phyloP scores from a whole-genome alignment of 2,113 vertebrate genomes.

The Tupaia tana region DNA sequence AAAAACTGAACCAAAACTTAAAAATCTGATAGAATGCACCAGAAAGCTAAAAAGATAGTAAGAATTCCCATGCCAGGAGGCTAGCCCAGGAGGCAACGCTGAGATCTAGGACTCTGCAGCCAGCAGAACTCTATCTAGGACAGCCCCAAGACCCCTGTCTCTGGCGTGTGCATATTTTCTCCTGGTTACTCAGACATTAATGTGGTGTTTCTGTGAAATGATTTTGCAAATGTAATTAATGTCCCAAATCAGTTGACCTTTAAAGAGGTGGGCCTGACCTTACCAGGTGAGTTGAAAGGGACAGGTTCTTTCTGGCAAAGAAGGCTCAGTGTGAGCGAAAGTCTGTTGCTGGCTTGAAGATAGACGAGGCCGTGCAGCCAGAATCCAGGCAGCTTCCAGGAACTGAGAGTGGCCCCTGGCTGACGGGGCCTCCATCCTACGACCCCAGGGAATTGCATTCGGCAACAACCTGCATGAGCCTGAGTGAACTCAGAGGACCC shows the following conservation, averaged over 20 bases:
- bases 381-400: not conserved
- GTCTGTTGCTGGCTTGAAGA: not conserved
- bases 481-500: not conserved
- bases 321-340: not conserved
- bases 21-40: not conserved
- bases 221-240: not conserved
- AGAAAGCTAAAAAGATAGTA: not conserved
- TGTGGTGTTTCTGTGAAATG: not conserved
- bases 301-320: not conserved
- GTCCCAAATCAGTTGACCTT: not conserved
- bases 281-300: not conserved
- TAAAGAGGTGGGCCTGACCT: not conserved
- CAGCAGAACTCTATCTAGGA: not conserved
- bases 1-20: not conserved
- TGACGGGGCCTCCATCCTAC: not conserved
- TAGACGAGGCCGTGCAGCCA: not conserved
- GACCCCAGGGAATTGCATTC: not conserved
- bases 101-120: too few relatives aligned
- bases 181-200: not conserved
- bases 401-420: not conserved
- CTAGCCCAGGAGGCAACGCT: not conserved
- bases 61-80: not conserved
- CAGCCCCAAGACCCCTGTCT: not conserved
- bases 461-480: not conserved
- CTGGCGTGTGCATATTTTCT: not conserved